These are phyloP conservation scores for Cerceris rybyensis DNA, from an alignment of 2,888 invertebrate species.

Conservation along the genomic window DNA sequence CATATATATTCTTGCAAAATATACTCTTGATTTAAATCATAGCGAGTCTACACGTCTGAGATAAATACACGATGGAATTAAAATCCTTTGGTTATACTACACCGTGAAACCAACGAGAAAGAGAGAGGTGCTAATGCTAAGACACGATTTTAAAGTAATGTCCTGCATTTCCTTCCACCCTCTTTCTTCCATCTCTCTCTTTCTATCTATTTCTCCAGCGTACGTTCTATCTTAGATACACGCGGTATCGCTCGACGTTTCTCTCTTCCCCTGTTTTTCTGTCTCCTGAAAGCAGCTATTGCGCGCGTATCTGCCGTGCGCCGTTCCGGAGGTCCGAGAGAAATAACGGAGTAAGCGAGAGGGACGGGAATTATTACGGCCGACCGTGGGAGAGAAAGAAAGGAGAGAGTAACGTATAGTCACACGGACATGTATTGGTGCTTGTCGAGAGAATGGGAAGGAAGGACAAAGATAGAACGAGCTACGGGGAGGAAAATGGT, in stretches of 20 bases:
- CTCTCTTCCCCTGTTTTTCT: conserved; percentile 45
- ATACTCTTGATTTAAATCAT: conserved; percentile 48
- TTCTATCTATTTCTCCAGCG: conserved; percentile 1
- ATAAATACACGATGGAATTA: conserved; percentile 51
- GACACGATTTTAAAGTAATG: conserved; percentile 45
- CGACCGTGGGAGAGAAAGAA: conserved; percentile 40
- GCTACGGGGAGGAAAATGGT: conserved; percentile 34
- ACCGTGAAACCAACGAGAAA: neutral
- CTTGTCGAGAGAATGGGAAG: conserved; percentile 14
- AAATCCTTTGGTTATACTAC: conserved; percentile 26
- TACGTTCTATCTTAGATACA: conserved; percentile 30
- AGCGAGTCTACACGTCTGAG: conserved; percentile 34
- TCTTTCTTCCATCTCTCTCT: neutral
- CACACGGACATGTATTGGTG: conserved; percentile 29
- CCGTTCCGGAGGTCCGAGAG: conserved; percentile 52
- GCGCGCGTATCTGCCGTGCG: conserved; percentile 34
- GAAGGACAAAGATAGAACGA: conserved; percentile 4
- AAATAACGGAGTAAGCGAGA: conserved; percentile 62
- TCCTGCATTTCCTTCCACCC: conserved; percentile 15
- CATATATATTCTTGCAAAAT: conserved; percentile 17
- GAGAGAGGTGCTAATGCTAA: conserved; percentile 45
- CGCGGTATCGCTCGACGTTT: conserved; percentile 23
- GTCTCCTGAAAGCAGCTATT: conserved; percentile 53
- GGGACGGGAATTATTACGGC: conserved; percentile 51
- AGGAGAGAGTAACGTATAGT: conserved; percentile 52